A percentile compares a stretch with the other conserved stretches of the same genome.
These are phyloP conservation scores for Prunella fulvescens DNA, from an alignment of 2,113 vertebrate genomes.

Conservation along the genomic window DNA sequence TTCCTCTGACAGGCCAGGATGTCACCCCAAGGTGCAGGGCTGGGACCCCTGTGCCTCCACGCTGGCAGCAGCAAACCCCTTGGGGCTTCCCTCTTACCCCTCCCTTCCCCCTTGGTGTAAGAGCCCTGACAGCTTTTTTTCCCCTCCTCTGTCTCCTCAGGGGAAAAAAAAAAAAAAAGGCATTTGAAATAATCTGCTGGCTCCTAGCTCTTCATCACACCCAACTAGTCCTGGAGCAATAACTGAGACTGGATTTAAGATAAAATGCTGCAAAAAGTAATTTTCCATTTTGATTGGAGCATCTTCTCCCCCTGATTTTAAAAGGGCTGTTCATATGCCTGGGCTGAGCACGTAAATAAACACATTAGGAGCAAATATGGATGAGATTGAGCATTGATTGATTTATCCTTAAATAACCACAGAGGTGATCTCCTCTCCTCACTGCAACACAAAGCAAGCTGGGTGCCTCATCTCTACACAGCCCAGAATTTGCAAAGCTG, in stretches of 20 bases:
- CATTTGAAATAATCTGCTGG: neutral
- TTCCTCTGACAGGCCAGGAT: neutral
- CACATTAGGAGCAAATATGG: neutral
- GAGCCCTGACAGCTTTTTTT: neutral
- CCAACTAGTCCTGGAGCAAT: neutral
- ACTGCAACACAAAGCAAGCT: neutral
- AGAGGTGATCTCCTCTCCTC: neutral
- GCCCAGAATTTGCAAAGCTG: neutral
- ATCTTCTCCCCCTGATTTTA: neutral
- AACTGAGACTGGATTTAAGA: neutral
- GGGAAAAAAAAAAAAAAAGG: neutral
- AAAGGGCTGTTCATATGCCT: neutral
- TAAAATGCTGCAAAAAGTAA: neutral
- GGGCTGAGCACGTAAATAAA: neutral
- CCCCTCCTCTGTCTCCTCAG: neutral
- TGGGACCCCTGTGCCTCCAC: neutral
- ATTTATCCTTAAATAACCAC: neutral
- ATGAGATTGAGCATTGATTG: neutral
- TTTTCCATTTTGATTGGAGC: neutral
- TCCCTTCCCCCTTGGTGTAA: neutral
- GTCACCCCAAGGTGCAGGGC: rapidly evolving
- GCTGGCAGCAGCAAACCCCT: neutral
- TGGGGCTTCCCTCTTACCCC: neutral
- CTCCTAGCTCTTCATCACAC: neutral
- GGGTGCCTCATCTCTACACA: neutral